phyloP scores from a whole-genome alignment of 2,797 vertebrate species.

The Alosa sapidissima region DNA sequence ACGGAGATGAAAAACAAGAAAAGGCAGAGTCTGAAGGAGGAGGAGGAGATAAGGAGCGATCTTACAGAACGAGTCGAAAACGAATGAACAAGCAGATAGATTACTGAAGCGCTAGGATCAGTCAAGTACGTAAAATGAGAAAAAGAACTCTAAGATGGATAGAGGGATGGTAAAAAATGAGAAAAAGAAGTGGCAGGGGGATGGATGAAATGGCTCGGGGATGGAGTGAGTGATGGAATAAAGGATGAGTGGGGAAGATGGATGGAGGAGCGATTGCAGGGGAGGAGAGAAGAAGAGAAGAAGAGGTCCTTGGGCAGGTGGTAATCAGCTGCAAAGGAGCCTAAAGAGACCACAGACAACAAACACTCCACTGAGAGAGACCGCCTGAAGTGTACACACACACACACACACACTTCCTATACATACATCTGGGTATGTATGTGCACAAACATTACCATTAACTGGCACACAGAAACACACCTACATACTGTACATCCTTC shows the following conservation, averaged over 20 bases:
- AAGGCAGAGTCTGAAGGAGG: background rate
- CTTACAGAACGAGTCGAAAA: background rate
- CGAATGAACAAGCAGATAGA: background rate
- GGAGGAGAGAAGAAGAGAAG: background rate
- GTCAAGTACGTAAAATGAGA: background rate
- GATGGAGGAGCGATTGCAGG: background rate
- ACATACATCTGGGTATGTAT: no score
- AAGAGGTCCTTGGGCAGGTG: background rate
- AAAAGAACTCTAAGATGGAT: background rate
- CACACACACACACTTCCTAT: no score
- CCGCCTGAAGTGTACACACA: no score
- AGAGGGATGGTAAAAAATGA: background rate
- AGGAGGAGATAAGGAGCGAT: background rate
- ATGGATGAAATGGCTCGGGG: background rate
- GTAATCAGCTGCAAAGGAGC: no score
- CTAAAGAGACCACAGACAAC: no score
- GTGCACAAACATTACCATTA: no score
- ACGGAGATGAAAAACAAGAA: background rate
- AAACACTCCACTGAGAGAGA: no score
- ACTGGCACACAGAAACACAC: no score
- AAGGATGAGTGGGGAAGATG: background rate
- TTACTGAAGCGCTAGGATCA: background rate
- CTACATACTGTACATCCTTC: no score
- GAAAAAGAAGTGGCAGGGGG: background rate
- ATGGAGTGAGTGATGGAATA: background rate